Conservation (phyloP, 2,113 vertebrate species). For the Petromus typicus region DNA sequence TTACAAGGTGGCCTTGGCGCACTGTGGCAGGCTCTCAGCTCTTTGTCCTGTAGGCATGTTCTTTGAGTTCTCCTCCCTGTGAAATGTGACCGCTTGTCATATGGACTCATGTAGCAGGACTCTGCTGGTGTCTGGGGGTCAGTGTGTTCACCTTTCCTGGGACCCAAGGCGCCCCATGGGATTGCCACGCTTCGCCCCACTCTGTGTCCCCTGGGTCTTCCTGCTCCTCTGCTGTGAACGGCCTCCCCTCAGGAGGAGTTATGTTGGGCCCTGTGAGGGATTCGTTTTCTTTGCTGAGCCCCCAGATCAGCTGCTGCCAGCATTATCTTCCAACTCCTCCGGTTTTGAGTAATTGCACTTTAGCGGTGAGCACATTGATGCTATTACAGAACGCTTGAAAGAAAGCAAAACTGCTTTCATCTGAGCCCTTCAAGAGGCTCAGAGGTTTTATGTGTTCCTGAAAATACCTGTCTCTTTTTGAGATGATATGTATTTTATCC, state of each 20-base stretch:
- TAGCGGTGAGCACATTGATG: background rate
- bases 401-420: constrained; percentile 12
- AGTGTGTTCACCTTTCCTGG: background rate
- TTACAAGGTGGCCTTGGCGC: background rate
- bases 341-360: constrained; percentile 3
- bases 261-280: constrained; percentile 4
- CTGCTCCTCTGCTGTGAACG: background rate
- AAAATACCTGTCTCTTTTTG: constrained; percentile 44
- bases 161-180: background rate
- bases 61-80: background rate
- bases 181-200: background rate
- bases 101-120: background rate
- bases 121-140: background rate
- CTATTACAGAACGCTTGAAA: background rate
- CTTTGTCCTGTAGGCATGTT: background rate
- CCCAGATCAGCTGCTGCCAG: constrained; percentile 1
- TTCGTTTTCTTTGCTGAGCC: constrained; percentile 55
- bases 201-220: background rate
- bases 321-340: background rate
- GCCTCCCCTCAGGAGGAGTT: constrained; percentile 12
- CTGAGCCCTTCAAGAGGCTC: background rate
- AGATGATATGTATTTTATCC: constrained; percentile 35
- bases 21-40: background rate
- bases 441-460: constrained; percentile 37
- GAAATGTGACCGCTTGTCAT: background rate